Base-by-base conservation (phyloP, 2,797 vertebrate species). In the Buceros bicornis region DNA sequence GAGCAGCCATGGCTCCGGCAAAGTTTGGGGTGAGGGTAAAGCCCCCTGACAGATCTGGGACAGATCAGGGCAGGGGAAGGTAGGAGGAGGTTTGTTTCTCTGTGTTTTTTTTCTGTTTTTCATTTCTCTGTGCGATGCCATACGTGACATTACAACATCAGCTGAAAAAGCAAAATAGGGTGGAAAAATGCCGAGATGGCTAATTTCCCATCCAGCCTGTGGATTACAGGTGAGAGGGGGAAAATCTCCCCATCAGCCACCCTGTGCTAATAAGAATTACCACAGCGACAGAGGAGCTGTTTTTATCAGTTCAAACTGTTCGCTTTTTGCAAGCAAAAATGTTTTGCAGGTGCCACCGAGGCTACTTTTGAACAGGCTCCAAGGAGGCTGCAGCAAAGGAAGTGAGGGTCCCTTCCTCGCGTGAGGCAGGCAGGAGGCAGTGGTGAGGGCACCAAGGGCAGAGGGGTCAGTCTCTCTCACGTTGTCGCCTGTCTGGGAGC, bases 151-250 rank as follows among this genome's bases (percentile, higher is more conserved):
- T 91, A 82, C 88, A 96, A 93, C 93, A 96, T 90, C 86, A 62
- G 62, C 80, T 0, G 0, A 91, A 95, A 92, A 93, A 89, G 94
- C 95, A 82, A 95, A 95, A 80, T 90, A 91, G 93, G 90, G 96
- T 95, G 96, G 95, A 96, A 96, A 96, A 95, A 60, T 91, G 96
- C 97, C 87, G 85, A 96, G 95, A 90, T 91, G 94, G 95, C 96
- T 91, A 20, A 88, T 97, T 96, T 97, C 96, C 96, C 93, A 93
- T 76, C 54, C 89, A 90, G 95, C 82, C 43, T 60, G 45, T 83
- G 88, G 48, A 50, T 89, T 47, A n/a, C 22, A 25, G 64, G 42
- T 22, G 16, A 62, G 89, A 77, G 51, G 5, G 85, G 87, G 87
- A 84, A 3, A 43, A 48, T 13, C 95, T 95, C 93, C 90, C 93